A percentile compares a stretch with the other conserved stretches of the same genome.
These are phyloP conservation scores for Plagodis dolabraria DNA, from an alignment of 2,888 invertebrate genomes.

Conservation along the genomic window DNA sequence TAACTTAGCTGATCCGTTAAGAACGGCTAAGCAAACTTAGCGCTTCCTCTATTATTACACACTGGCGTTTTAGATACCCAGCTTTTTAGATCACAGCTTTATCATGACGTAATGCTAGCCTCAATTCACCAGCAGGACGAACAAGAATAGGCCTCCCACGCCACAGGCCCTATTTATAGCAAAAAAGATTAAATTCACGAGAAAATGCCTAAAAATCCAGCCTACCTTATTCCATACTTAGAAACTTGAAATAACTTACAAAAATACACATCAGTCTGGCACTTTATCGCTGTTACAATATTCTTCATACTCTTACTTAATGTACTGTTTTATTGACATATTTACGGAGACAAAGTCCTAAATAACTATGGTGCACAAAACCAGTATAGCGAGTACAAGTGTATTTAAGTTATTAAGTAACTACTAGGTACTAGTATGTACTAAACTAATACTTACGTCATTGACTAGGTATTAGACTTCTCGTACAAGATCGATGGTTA, in stretches of 20 bases:
- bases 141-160: too few species aligned
- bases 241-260: not conserved
- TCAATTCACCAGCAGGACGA: too few species aligned
- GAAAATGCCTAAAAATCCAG: conserved; percentile 5
- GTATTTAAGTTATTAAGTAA: conserved; percentile 47
- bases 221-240: conserved; percentile 2
- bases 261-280: not conserved
- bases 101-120: too few species aligned
- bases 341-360: too few species aligned
- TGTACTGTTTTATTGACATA: too few species aligned
- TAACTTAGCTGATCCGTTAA: too few species aligned
- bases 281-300: not conserved
- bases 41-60: too few species aligned
- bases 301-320: not conserved
- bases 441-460: conserved; percentile 45
- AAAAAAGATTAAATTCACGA: too few species aligned
- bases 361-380: conserved; percentile 8
- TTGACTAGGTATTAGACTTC: conserved; percentile 48
- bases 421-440: conserved; percentile 20
- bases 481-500: conserved; percentile 22
- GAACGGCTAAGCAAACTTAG: too few species aligned
- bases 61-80: too few species aligned
- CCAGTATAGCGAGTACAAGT: conserved; percentile 31
- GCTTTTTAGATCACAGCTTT: too few species aligned
- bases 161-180: too few species aligned